Evolutionary conservation across 2,797 vertebrate genomes (phyloP).

Genomic region (Antrozous pallidus): DNA sequence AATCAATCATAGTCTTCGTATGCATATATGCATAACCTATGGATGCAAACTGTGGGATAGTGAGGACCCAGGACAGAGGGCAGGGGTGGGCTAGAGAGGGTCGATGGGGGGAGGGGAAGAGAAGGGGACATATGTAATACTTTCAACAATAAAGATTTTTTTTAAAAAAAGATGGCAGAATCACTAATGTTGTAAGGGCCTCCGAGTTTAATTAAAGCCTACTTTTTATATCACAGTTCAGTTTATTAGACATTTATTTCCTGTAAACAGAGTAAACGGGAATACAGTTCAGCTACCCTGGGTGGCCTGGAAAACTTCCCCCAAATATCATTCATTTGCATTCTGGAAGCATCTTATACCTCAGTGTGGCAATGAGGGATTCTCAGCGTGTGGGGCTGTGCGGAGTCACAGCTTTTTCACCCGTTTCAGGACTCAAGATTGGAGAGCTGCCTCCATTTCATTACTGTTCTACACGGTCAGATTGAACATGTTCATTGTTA

Average conservation of each 20-base stretch:
- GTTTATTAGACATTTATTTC: not conserved
- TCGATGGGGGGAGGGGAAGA: accelerated
- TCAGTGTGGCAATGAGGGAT: not conserved
- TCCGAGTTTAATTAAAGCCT: not conserved
- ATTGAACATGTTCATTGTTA: conserved; percentile 33
- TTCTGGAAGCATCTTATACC: not conserved
- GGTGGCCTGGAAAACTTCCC: not conserved
- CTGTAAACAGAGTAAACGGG: not conserved
- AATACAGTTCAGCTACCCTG: not conserved
- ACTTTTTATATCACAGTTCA: not conserved
- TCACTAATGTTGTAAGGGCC: not conserved
- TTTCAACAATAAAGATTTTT: too few relatives aligned
- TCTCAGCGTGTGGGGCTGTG: not conserved
- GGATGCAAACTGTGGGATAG: too few relatives aligned
- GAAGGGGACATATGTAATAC: too few relatives aligned
- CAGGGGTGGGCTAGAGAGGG: too few relatives aligned
- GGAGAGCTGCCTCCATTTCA: not conserved
- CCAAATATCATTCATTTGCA: not conserved
- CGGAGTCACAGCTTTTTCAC: not conserved
- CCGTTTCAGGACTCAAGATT: conserved; percentile 18
- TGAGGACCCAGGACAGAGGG: too few relatives aligned
- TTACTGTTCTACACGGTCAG: conserved; percentile 18
- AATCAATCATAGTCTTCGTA: too few relatives aligned
- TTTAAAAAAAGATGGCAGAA: not conserved
- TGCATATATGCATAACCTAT: too few relatives aligned